Conservation (phyloP, 2,888 invertebrate genomes). For the Melieria picta region DNA sequence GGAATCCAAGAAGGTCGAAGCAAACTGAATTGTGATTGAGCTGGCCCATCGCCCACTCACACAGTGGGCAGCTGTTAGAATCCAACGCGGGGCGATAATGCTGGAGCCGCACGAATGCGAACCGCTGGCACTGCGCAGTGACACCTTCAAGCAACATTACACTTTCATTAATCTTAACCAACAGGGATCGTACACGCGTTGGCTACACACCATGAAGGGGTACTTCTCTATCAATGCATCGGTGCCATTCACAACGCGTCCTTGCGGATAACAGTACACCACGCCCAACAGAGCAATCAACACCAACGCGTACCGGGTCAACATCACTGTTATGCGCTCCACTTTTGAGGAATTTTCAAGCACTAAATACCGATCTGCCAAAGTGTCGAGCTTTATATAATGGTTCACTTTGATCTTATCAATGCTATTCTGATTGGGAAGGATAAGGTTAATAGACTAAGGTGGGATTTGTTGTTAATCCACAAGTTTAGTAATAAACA, state of each 20-base stretch:
- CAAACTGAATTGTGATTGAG: conserved; percentile 52
- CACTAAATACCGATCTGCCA: too few species aligned
- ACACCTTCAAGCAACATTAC: conserved; percentile 40
- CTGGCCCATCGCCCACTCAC: conserved; percentile 37
- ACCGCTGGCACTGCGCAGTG: conserved; percentile 50
- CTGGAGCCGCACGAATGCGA: conserved; percentile 56
- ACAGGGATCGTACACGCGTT: too few species aligned
- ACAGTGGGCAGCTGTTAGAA: conserved; percentile 60
- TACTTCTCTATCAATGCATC: conserved; percentile 50
- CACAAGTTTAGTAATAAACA: too few species aligned
- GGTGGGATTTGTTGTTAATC: too few species aligned
- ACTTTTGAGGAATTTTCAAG: background rate
- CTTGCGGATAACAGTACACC: conserved; percentile 41
- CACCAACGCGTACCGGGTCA: background rate
- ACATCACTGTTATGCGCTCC: background rate
- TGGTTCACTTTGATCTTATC: too few species aligned
- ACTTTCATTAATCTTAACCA: background rate
- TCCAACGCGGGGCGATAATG: conserved; percentile 51
- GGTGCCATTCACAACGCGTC: conserved; percentile 61
- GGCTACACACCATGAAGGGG: conserved; percentile 55
- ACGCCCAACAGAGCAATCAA: conserved; percentile 36
- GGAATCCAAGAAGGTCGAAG: conserved; percentile 46
- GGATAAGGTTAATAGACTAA: too few species aligned
- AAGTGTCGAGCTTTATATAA: too few species aligned
- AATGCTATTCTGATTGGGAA: too few species aligned